Evolutionary conservation across 2,797 vertebrate species (phyloP), one percentile per base, ranked within the genome.

Genomic region (Acestrorhynchus altus): DNA sequence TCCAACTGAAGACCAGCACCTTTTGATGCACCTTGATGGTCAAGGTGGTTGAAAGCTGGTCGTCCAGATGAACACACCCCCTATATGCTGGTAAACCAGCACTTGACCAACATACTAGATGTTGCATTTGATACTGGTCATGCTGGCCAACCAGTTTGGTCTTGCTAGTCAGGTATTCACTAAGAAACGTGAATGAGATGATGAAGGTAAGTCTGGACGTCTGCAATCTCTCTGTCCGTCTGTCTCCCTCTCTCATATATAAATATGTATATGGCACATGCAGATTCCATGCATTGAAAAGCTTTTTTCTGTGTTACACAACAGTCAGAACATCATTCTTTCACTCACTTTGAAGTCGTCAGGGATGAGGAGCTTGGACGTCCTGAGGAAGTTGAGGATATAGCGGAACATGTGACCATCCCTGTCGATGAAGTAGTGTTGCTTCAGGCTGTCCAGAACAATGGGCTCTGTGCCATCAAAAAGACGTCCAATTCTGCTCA

Each of bases 341-440:
- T 52, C 51, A 10, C 96, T 95, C 93, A 99, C 98, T 94, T 96
- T 97, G 92, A 99, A 99, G 93, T 98, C 96, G 85, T 99, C 97
- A 24, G 97, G 97, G 89, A 99, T 92, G 84, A 98, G 95, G 59
- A 99, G 95, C 87, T 96, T 98, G 1, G 96, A 96, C 47, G 97
- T 98, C 86, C 97, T 94, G 84, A 99, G 94, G 89, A 98, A 99
- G 92, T 98, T 99, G 78, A 99, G 93, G 86, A 99, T 96, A 90
- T 97, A 98, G 90, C 97, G 96, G 93, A 99, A 99, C 96, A 98
- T 99, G 87, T 96, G 95, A n/a, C 98, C 97, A 16, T 99, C 98
- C 83, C 98, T 94, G 90, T 99, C 97, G 0, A 99, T 98, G 92
- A 99, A 99, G 90, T 99, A 99, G 91, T 98, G 96, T 87, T 98